These are phyloP conservation scores for Matsumyia berberina DNA, from an alignment of 2,888 invertebrate species.

Conservation along the genomic window DNA sequence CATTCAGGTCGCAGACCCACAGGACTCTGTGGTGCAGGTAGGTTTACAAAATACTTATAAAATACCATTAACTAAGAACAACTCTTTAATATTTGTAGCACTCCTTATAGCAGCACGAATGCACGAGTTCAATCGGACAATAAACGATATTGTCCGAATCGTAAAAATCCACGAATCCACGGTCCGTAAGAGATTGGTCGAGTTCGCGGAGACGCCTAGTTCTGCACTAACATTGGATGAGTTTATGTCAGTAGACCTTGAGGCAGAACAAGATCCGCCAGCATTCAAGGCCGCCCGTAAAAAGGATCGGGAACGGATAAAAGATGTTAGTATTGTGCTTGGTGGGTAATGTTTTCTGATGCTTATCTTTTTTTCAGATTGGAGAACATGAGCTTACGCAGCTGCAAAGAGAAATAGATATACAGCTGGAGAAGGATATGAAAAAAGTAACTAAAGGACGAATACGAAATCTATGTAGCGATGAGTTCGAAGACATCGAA, in stretches of 20 bases:
- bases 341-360: not conserved
- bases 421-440: slow-evolving; percentile 89
- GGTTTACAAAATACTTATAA: slow-evolving; percentile 63
- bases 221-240: slow-evolving; percentile 97
- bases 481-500: slow-evolving; percentile 83
- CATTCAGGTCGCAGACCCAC: slow-evolving; percentile 98
- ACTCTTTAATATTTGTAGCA: slow-evolving; percentile 86
- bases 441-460: slow-evolving; percentile 83
- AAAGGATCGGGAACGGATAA: slow-evolving; percentile 93
- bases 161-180: slow-evolving; percentile 98
- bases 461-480: slow-evolving; percentile 78
- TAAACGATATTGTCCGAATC: slow-evolving; percentile 95
- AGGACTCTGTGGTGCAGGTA: slow-evolving; percentile 98
- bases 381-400: slow-evolving; percentile 89
- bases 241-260: slow-evolving; percentile 98
- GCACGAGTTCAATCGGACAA: slow-evolving; percentile 95
- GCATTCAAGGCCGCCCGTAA: slow-evolving; percentile 96
- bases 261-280: slow-evolving; percentile 97
- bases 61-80: not conserved
- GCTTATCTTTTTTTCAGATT: slow-evolving; percentile 77
- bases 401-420: slow-evolving; percentile 94
- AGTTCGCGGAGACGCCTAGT: slow-evolving; percentile 98
- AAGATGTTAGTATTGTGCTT: slow-evolving; percentile 86
- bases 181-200: slow-evolving; percentile 93
- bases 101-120: slow-evolving; percentile 96